Evolutionary conservation across 2,113 vertebrate genomes (phyloP), one percentile per base, ranked within the genome.

Genomic region (Osmerus eperlanus): DNA sequence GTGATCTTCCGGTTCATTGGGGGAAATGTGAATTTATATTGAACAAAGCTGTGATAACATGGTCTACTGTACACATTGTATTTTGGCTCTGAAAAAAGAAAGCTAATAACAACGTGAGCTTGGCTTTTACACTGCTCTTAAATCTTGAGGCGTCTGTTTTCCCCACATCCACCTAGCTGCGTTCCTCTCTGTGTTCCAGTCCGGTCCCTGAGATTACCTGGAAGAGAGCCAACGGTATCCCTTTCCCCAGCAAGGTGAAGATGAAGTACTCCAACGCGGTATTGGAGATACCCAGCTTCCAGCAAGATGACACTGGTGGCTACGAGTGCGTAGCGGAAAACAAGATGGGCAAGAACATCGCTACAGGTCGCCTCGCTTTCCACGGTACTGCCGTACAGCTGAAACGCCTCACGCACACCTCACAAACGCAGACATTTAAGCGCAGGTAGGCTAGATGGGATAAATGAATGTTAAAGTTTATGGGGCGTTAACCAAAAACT

Each of bases 291-390:
- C 94, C 96, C 3, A 93, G 92, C 88, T 96, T 98, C 84, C 96
- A 98, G 53, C 96, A 96, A 85, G 96, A 97, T 52, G 96, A 98
- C 2, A 88, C 95, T 0, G 96, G 97, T 9, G 91, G 93, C 1
- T 98, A 98, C 19, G 97, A 98, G 78, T 98, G 97, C 3, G 91
- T 95, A 28, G 95, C 95, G 1, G 96, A 98, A 80, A 98, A 98
- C 76, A 94, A 93, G 29, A 94, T 95, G 75, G 97, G 97, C 3
- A 96, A 91, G 81, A 98, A 98, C 83, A 81, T 93, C 11, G 95
- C 94, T 4, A 91, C 91, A 5, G 97, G 97, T 23, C 93, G 94
- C 2, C 94, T 98, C 79, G 94, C 94, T 3, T 97, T 96, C 83
- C 96, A 96, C 14, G 96, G 97, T 98, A 91, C 25, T 15, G 51